Evolutionary conservation across 1,140 invertebrate genomes (phyloP).

Genomic region (Drosophila micromelanica): DNA sequence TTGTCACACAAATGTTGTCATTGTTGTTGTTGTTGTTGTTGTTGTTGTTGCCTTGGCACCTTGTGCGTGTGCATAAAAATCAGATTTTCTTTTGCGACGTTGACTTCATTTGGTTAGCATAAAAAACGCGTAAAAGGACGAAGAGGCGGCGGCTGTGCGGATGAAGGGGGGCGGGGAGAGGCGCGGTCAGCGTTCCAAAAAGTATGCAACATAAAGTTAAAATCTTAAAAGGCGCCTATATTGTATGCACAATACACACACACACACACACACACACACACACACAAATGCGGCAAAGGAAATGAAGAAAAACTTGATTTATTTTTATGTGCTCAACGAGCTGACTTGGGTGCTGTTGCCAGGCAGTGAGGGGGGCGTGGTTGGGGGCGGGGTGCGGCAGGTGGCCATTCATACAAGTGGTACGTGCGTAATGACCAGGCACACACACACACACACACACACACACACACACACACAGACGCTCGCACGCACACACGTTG

Average conservation of each 20-base stretch:
- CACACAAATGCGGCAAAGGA: constrained; percentile 61
- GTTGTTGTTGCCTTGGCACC: constrained; percentile 29
- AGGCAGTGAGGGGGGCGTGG: not conserved
- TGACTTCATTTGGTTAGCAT: constrained; percentile 78
- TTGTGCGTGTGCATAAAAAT: constrained; percentile 53
- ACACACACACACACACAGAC: not conserved
- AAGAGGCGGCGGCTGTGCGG: not conserved
- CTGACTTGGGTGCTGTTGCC: constrained; percentile 45
- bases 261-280: constrained; percentile 22
- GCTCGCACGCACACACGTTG: constrained; percentile 52
- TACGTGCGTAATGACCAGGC: constrained; percentile 74
- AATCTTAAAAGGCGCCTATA: constrained; percentile 65
- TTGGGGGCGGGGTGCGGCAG: not conserved
- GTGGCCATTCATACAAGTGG: constrained; percentile 76
- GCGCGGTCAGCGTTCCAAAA: constrained; percentile 42
- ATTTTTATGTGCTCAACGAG: constrained; percentile 78
- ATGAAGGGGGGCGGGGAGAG: constrained; percentile 14
- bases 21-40: constrained; percentile 10
- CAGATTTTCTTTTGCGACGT: constrained; percentile 38
- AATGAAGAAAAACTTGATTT: constrained; percentile 82
- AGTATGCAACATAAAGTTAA: constrained; percentile 69
- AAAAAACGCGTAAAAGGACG: constrained; percentile 68
- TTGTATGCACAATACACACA: constrained; percentile 48
- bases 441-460: not conserved
- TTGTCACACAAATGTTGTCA: constrained; percentile 20